Evolutionary conservation across 2,797 vertebrate genomes (phyloP).

Genomic region (Lophius americanus): DNA sequence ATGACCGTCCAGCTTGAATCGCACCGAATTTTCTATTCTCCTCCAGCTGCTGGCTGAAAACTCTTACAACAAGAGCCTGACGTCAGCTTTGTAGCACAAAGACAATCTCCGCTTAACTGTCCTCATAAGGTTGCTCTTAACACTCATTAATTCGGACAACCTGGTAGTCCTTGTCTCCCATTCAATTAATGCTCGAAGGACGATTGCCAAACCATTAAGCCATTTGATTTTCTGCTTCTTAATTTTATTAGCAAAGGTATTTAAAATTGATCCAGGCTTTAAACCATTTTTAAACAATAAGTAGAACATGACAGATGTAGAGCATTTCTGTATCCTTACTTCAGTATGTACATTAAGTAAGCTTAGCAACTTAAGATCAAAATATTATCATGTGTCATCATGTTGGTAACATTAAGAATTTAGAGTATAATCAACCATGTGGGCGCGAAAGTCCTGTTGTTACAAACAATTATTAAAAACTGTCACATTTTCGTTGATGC

Average conservation of each 20-base stretch:
- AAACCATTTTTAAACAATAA: slow-evolving; percentile 2
- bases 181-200: slow-evolving; percentile 40
- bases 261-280: slow-evolving; percentile 22
- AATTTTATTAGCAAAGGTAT: slow-evolving; percentile 24
- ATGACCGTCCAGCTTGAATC: slow-evolving; percentile 1
- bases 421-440: not conserved
- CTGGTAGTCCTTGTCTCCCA: slow-evolving; percentile 34
- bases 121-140: slow-evolving; percentile 32
- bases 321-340: not conserved
- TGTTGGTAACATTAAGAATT: not conserved
- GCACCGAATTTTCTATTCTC: slow-evolving; percentile 14
- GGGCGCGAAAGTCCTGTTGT: slow-evolving; percentile 1
- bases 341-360: no score
- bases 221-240: slow-evolving; percentile 35
- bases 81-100: slow-evolving; percentile 20
- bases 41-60: slow-evolving; percentile 21
- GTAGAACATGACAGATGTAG: slow-evolving; percentile 13
- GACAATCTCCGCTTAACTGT: slow-evolving; percentile 12
- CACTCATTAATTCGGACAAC: slow-evolving; percentile 23
- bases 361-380: no score
- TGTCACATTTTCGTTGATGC: no score
- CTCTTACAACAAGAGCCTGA: slow-evolving; percentile 19
- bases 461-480: not conserved
- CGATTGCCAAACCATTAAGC: slow-evolving; percentile 33
- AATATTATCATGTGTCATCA: not conserved